A percentile compares a stretch with the other conserved stretches of the same genome.
phyloP scores from a whole-genome alignment of 92 coral and sea anemone species.

The Epizoanthus rinbou region DNA sequence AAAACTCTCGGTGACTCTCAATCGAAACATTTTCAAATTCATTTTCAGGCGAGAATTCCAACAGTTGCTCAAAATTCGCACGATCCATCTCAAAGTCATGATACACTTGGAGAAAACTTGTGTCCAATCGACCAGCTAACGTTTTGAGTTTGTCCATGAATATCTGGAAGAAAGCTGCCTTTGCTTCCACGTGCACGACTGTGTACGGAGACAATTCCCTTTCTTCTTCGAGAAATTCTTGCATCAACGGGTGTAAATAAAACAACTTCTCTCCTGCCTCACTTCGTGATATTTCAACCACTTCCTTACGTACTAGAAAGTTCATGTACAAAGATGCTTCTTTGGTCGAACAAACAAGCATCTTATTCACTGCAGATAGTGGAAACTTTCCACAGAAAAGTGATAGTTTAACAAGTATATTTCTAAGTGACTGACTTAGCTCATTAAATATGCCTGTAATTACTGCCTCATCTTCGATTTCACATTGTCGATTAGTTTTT shows the following conservation, averaged over 20 bases:
- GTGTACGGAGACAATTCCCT: not conserved
- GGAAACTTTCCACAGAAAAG: not conserved
- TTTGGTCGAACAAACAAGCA: not conserved
- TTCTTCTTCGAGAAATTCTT: conserved; percentile 26
- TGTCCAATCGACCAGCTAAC: conserved; percentile 47
- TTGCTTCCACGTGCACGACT: conserved; percentile 43
- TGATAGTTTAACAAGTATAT: not conserved
- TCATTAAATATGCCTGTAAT: not conserved
- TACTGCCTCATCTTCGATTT: not conserved
- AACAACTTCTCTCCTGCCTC: conserved; percentile 13
- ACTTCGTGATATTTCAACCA: not conserved
- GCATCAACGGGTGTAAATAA: conserved; percentile 61
- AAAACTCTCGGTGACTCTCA: not conserved
- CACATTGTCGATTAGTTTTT: not conserved
- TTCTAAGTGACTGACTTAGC: not conserved
- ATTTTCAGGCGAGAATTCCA: not conserved
- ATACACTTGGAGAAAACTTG: conserved; percentile 45
- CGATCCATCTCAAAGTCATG: conserved; percentile 43
- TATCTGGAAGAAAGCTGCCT: conserved; percentile 30
- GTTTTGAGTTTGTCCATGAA: conserved; percentile 43
- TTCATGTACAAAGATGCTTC: not conserved
- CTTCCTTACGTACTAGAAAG: not conserved
- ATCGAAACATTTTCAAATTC: not conserved
- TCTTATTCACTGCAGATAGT: not conserved
- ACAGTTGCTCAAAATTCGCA: conserved; percentile 46